phyloP scores from a whole-genome alignment of 2,888 invertebrate species.

The Sesia apiformis region DNA sequence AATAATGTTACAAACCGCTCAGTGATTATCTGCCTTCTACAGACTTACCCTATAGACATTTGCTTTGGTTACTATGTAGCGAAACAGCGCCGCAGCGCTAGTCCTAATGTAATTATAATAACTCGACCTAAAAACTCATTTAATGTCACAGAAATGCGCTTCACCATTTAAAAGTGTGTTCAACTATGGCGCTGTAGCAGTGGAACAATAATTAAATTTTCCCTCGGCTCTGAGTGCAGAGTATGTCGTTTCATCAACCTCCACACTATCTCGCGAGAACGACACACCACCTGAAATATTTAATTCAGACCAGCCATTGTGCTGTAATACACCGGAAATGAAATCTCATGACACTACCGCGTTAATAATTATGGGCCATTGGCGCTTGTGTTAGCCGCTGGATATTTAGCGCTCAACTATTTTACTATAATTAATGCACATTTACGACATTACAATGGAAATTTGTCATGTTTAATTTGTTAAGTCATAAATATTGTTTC shows the following conservation, averaged over 20 bases:
- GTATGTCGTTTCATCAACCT: constrained; percentile 63
- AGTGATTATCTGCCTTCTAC: no score
- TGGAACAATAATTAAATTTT: constrained; percentile 69
- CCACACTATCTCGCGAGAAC: constrained; percentile 47
- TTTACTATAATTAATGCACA: not conserved
- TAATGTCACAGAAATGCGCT: constrained; percentile 54
- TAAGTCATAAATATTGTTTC: no score
- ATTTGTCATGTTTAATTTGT: not conserved
- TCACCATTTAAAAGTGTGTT: constrained; percentile 60
- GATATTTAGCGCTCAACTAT: not conserved
- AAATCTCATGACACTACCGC: constrained; percentile 31
- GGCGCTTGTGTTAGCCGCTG: not conserved
- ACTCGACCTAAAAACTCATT: constrained; percentile 52
- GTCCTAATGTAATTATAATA: constrained; percentile 34
- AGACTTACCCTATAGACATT: no score
- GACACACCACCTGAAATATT: constrained; percentile 57
- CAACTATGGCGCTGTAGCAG: constrained; percentile 46
- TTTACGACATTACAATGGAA: not conserved
- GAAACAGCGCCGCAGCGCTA: not conserved
- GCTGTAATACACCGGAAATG: constrained; percentile 49
- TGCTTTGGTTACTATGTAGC: no score
- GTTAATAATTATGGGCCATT: not conserved
- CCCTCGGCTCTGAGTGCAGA: constrained; percentile 49
- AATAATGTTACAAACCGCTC: no score
- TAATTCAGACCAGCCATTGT: constrained; percentile 50